phyloP scores from a whole-genome alignment of 2,113 vertebrate genomes.

The Ivindomyrus marchei region DNA sequence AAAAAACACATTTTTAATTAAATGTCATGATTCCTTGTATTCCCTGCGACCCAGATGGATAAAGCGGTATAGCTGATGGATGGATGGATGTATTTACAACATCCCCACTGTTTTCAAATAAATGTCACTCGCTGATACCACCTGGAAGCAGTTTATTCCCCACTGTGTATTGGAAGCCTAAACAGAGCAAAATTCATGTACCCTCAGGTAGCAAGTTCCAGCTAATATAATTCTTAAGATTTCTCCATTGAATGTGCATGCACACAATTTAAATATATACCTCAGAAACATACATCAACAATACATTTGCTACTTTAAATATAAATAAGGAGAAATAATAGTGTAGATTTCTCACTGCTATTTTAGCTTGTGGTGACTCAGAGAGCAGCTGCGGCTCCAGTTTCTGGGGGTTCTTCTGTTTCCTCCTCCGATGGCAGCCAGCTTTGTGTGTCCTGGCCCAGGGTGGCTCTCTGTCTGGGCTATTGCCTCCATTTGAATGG shows the following conservation, averaged over 20 bases:
- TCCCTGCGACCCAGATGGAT: no score
- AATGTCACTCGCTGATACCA: neutral
- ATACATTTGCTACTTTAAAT: neutral
- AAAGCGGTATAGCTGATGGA: no score
- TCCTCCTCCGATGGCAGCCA: slow-evolving; percentile 25
- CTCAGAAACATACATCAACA: neutral
- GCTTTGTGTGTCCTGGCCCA: neutral
- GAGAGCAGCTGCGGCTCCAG: slow-evolving; percentile 9
- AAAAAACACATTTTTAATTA: neutral
- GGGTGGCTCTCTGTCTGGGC: neutral
- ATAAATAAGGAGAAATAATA: neutral
- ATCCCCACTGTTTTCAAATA: neutral
- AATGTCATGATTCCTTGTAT: neutral
- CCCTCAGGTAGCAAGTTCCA: neutral
- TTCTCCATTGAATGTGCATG: neutral
- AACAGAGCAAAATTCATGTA: neutral
- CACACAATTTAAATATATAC: neutral
- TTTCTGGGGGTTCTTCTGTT: slow-evolving; percentile 26
- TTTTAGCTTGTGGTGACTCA: neutral
- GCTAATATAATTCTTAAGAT: neutral
- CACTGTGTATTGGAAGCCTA: neutral
- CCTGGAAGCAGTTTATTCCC: neutral
- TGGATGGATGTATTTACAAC: neutral
- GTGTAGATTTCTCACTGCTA: slow-evolving; percentile 33
- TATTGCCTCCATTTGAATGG: neutral